Conservation (phyloP, 2,113 vertebrate species). For the Rhinoderma darwinii region DNA sequence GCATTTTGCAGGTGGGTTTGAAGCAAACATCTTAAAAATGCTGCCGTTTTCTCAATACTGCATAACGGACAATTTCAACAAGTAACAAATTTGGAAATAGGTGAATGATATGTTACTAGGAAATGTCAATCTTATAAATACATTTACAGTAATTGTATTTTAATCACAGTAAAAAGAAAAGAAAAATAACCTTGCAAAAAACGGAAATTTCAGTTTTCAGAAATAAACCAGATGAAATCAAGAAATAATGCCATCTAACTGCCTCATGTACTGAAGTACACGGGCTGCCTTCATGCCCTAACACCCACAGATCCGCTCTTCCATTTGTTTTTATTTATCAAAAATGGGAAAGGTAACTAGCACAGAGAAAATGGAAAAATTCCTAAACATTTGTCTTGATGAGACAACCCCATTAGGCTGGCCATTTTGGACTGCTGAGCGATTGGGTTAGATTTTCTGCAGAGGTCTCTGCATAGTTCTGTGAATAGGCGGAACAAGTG, state of each 20-base stretch:
- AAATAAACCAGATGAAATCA: not conserved
- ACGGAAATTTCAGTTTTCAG: not conserved
- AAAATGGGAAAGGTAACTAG: not conserved
- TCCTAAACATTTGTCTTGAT: not conserved
- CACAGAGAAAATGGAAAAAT: not conserved
- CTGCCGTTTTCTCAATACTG: not conserved
- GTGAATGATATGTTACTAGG: conserved; percentile 9
- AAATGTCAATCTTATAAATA: conserved; percentile 3
- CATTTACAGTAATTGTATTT: not conserved
- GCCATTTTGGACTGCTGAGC: not conserved
- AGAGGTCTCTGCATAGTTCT: no score
- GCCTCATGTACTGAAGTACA: not conserved
- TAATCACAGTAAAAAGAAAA: not conserved
- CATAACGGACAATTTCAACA: not conserved
- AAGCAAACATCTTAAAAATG: not conserved
- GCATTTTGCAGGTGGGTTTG: conserved; percentile 19
- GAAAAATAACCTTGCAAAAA: not conserved
- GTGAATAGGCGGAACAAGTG: no score
- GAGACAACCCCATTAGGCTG: not conserved
- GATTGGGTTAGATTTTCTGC: no score
- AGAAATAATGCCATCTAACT: not conserved
- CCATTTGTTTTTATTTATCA: not conserved
- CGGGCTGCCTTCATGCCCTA: not conserved
- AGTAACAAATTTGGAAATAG: conserved; percentile 8
- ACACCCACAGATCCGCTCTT: not conserved